These are phyloP conservation scores for Phasia obesa DNA, from an alignment of 2,888 invertebrate genomes.

Conservation along the genomic window DNA sequence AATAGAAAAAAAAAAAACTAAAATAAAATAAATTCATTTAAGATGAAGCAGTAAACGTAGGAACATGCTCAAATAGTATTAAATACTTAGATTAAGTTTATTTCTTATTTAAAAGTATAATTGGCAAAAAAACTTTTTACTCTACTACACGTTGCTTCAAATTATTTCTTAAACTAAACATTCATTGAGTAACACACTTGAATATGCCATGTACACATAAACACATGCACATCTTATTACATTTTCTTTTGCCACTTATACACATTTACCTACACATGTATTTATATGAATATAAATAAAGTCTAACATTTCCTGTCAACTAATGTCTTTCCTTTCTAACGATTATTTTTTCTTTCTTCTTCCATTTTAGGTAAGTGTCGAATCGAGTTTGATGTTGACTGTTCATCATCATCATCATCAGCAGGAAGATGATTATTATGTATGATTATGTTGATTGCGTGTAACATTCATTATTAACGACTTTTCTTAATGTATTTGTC, in stretches of 20 bases:
- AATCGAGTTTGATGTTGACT: constrained; percentile 39
- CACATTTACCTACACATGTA: background rate
- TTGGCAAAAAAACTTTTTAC: constrained; percentile 46
- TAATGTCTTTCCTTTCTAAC: constrained; percentile 39
- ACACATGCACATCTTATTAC: background rate
- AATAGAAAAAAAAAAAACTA: background rate
- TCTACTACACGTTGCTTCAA: constrained; percentile 9
- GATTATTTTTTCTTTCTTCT: constrained; percentile 23
- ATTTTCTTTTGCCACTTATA: background rate
- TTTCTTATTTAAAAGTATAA: constrained; percentile 58
- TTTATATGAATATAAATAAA: constrained; percentile 49
- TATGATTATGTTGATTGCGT: constrained; percentile 53
- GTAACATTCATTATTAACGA: constrained; percentile 65
- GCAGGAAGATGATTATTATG: constrained; percentile 27
- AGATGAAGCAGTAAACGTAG: constrained; percentile 2
- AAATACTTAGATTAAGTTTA: constrained; percentile 53
- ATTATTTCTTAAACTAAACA: constrained; percentile 45
- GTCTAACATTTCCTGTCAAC: constrained; percentile 67
- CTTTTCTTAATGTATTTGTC: constrained; percentile 62
- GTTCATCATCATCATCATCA: constrained; percentile 21
- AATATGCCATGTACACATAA: background rate
- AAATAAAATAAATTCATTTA: background rate
- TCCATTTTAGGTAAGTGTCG: constrained; percentile 66
- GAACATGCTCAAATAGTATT: constrained; percentile 45
- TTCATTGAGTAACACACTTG: background rate